Conservation (phyloP, 2,888 invertebrate species). For the Mimumesa dahlbomi region DNA sequence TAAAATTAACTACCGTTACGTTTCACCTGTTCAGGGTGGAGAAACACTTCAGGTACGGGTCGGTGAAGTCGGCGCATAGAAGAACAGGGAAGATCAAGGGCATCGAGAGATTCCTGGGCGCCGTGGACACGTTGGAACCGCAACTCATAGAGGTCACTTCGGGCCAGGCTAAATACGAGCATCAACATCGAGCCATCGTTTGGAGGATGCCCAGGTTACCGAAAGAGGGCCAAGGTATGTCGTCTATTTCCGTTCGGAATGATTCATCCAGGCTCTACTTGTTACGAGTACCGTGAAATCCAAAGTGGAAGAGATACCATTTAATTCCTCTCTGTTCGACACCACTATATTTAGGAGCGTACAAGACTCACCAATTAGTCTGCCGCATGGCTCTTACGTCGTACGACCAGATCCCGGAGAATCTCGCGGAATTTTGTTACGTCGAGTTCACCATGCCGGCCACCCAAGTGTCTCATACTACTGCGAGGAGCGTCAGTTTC, state of each 20-base stretch:
- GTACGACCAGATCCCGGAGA: slow-evolving; percentile 98
- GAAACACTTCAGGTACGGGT: slow-evolving; percentile 90
- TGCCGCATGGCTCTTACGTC: slow-evolving; percentile 97
- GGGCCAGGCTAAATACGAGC: slow-evolving; percentile 99
- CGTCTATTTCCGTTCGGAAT: too few relatives aligned
- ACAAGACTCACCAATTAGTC: slow-evolving; percentile 97
- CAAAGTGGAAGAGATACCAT: too few relatives aligned
- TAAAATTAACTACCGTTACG: too few relatives aligned
- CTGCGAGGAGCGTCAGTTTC: slow-evolving; percentile 95
- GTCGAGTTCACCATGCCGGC: slow-evolving; percentile 99
- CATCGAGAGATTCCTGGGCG: slow-evolving; percentile 94
- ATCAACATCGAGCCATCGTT: slow-evolving; percentile 97
- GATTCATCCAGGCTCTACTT: too few relatives aligned
- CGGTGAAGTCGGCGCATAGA: slow-evolving; percentile 80
- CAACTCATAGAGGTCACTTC: slow-evolving; percentile 97
- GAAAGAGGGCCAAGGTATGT: slow-evolving; percentile 97
- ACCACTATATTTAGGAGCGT: slow-evolving; percentile 90
- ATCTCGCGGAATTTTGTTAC: slow-evolving; percentile 91
- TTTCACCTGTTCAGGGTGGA: slow-evolving; percentile 98
- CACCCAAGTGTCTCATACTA: slow-evolving; percentile 96
- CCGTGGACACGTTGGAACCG: slow-evolving; percentile 94
- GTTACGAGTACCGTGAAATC: too few relatives aligned
- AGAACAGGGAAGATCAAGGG: slow-evolving; percentile 95
- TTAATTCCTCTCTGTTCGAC: too few relatives aligned
- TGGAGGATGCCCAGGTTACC: slow-evolving; percentile 99